A percentile compares a stretch with the other conserved stretches of the same genome.
Evolutionary conservation across 1,140 invertebrate genomes (phyloP).

Genomic region (Drosophila rufa): DNA sequence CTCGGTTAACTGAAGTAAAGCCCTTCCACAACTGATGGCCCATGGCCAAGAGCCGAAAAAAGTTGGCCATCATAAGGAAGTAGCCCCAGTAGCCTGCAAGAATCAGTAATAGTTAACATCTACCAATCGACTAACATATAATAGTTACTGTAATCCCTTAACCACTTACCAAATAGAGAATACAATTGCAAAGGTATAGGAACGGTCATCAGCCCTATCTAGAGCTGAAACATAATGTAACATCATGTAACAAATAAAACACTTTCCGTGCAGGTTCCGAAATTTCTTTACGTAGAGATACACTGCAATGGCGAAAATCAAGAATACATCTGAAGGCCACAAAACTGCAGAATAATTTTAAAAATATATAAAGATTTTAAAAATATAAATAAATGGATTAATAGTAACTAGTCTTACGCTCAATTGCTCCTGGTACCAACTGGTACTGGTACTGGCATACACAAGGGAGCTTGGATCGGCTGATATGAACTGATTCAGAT

Average conservation of each 20-base stretch:
- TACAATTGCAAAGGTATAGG: neutral
- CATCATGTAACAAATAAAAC: neutral
- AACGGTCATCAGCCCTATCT: rapidly evolving
- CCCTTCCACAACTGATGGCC: slow-evolving; percentile 1
- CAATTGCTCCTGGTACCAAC: no score
- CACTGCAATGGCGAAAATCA: neutral
- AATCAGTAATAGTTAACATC: no score
- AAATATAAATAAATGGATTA: neutral
- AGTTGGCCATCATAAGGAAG: neutral
- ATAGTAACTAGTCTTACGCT: neutral
- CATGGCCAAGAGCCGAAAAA: neutral
- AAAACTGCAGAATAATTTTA: neutral
- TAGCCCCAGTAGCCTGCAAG: neutral
- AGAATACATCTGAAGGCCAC: neutral
- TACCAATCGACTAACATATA: no score
- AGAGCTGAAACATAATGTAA: neutral
- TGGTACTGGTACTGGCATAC: no score
- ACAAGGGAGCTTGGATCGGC: no score
- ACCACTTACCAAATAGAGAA: neutral
- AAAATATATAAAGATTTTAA: neutral
- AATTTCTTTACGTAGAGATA: slow-evolving; percentile 1
- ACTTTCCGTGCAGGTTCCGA: neutral
- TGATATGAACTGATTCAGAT: neutral
- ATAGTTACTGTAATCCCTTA: no score
- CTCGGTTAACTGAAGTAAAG: neutral